Base-by-base conservation (phyloP, 2,888 invertebrate species). In the Lathronympha strigana region DNA sequence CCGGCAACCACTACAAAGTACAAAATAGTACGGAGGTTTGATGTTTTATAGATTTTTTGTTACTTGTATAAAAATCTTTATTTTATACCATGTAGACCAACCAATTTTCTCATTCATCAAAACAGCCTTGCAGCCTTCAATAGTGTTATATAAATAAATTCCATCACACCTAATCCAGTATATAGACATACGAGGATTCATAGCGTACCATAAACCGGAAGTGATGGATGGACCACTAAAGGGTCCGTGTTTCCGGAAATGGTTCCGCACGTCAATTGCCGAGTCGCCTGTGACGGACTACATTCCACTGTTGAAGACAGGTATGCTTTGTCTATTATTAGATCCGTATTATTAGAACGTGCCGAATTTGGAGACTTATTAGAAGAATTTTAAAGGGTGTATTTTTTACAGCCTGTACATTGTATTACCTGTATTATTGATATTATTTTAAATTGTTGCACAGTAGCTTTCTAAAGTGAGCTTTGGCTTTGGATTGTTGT, bases 211-310 rank as follows among this genome's bases (percentile, higher is more conserved):
- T 15, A 23, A 13, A 38, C 38, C 33, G 33, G 53, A 55, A 23
- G 25, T 38, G 38, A 54, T 38, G 38, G 55, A 43, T 31, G 28
- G 19, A 57, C 21, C 55, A 17, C 43, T 45, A 45, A 57, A 19
- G 25, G 43, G 9, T 31, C 19, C 13, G 28, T 43, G 11, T 43
- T 54, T 57, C 43, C 31, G 55, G 43, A 57, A 36, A 31, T 9
- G 19, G 51, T 4, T 15, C 13, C 19, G 31, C 31, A n/a, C 31
- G 31, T n/a, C 43, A 57, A 55, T 57, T 40, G 3, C 19, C 13
- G n/a, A 43, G 13, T 28, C 9, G 31, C n/a, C 43, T 17, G 28
- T 57, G 55, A 31, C 55, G 19, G n/a, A n/a, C 4, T 15, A 15
- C 38, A 23, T 4, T 55, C 19, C 43, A 13, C 28, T 9, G 28